A percentile compares a stretch with the other conserved stretches of the same genome.
Conservation (phyloP, 30 jellyfish, hydroid and myxozoan species). For the Pseudorhiza aurosa region DNA sequence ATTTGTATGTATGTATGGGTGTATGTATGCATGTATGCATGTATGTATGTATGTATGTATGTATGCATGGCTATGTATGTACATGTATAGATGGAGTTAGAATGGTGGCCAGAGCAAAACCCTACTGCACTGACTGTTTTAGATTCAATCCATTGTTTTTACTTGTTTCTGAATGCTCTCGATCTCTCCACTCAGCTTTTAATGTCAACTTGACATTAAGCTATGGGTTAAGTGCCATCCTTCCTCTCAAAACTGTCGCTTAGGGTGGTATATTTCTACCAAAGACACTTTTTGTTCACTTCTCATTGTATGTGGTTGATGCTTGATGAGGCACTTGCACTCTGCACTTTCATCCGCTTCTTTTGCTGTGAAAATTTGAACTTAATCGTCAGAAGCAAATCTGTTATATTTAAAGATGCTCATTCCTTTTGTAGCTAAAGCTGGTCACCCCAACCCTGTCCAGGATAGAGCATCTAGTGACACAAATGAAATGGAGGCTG, state of each 20-base stretch:
- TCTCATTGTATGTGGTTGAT: background rate
- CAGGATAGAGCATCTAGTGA: slow-evolving; percentile 87
- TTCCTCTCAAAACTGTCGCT: too few species aligned
- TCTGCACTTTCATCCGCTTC: background rate
- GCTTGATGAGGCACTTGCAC: background rate
- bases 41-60: too few species aligned
- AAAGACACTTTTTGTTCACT: background rate
- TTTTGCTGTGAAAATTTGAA: background rate
- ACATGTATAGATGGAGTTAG: too few species aligned
- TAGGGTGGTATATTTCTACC: background rate
- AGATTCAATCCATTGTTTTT: background rate
- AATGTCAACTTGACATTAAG: background rate
- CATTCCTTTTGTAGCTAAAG: slow-evolving; percentile 69
- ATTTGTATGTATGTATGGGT: too few species aligned
- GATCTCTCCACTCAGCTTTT: background rate
- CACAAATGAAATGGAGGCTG: slow-evolving; percentile 98
- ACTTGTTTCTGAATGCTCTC: background rate
- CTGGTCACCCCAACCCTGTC: slow-evolving; percentile 84
- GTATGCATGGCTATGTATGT: too few species aligned
- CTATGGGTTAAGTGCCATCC: background rate
- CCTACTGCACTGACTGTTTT: too few species aligned
- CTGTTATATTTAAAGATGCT: too few species aligned
- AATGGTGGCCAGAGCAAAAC: too few species aligned
- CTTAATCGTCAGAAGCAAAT: too few species aligned
- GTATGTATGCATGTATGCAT: too few species aligned